Conservation (phyloP, 2,888 invertebrate genomes). For the Trissolcus brochymenae region DNA sequence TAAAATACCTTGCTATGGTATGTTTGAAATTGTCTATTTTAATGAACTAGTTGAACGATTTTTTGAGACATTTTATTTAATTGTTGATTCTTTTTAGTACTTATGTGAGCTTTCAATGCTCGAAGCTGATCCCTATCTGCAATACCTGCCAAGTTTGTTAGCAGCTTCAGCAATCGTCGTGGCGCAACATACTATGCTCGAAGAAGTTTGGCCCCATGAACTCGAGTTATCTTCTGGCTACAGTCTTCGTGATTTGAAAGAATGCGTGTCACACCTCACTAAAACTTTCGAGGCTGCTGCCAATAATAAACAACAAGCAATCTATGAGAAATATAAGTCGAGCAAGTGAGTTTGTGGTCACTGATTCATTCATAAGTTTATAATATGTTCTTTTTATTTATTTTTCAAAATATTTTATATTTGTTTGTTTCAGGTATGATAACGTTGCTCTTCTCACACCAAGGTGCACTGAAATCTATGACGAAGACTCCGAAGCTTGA, state of each 20-base stretch:
- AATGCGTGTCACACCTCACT: constrained; percentile 83
- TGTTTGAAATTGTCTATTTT: constrained; percentile 66
- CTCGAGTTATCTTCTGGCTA: constrained; percentile 84
- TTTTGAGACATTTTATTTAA: background rate
- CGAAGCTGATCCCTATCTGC: constrained; percentile 91
- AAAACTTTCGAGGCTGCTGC: constrained; percentile 84
- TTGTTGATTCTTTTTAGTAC: constrained; percentile 79
- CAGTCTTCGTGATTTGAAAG: constrained; percentile 80
- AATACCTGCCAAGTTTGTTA: constrained; percentile 88
- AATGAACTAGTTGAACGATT: background rate
- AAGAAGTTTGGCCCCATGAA: constrained; percentile 82
- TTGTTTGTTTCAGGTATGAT: constrained; percentile 64
- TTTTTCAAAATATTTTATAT: background rate
- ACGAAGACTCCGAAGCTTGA: constrained; percentile 71
- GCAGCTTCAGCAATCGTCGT: constrained; percentile 89
- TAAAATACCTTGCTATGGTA: constrained; percentile 87
- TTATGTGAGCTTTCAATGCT: constrained; percentile 89
- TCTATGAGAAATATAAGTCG: constrained; percentile 91
- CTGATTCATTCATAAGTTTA: background rate
- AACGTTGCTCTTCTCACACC: constrained; percentile 72
- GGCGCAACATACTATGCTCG: constrained; percentile 85
- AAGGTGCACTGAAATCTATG: constrained; percentile 68
- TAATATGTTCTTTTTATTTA: background rate
- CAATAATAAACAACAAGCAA: constrained; percentile 86
- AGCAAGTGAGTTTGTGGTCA: constrained; percentile 78